Conservation (phyloP, 2,888 invertebrate genomes). For the Elmis aenea region DNA sequence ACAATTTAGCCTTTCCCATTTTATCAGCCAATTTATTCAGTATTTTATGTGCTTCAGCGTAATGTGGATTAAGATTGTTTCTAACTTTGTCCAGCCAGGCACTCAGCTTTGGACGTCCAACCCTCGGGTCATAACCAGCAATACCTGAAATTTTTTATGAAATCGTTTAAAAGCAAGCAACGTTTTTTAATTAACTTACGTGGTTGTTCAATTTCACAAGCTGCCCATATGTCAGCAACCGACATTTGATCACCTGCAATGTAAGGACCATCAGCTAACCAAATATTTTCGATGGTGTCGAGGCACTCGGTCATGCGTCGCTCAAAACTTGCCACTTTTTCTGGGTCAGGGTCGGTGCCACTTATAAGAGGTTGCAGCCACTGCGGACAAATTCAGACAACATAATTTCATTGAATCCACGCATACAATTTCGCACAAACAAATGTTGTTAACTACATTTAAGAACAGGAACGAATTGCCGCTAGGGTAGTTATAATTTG, state of each 20-base stretch:
- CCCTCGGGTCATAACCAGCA: slow-evolving; percentile 60
- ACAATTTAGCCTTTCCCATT: too few species aligned
- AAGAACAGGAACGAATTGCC: too few species aligned
- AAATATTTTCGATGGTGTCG: slow-evolving; percentile 52
- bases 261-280: slow-evolving; percentile 50
- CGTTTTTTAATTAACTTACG: slow-evolving; percentile 52
- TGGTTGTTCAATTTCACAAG: slow-evolving; percentile 74
- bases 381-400: too few species aligned
- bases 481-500: too few species aligned
- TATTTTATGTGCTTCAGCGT: slow-evolving; percentile 54
- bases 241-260: slow-evolving; percentile 60
- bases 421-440: not conserved
- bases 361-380: slow-evolving; percentile 50
- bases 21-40: slow-evolving; percentile 31
- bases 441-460: too few species aligned
- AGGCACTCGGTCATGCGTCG: slow-evolving; percentile 54
- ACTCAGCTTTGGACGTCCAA: slow-evolving; percentile 56
- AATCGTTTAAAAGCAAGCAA: too few species aligned
- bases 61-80: slow-evolving; percentile 56
- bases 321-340: slow-evolving; percentile 43
- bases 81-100: slow-evolving; percentile 63
- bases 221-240: slow-evolving; percentile 70
- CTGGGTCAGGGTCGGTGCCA: slow-evolving; percentile 45
- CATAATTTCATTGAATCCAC: not conserved
- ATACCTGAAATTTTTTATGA: slow-evolving; percentile 52